These are phyloP conservation scores for Heliconius melpomene DNA, from an alignment of 1,140 invertebrate species.

Conservation along the genomic window DNA sequence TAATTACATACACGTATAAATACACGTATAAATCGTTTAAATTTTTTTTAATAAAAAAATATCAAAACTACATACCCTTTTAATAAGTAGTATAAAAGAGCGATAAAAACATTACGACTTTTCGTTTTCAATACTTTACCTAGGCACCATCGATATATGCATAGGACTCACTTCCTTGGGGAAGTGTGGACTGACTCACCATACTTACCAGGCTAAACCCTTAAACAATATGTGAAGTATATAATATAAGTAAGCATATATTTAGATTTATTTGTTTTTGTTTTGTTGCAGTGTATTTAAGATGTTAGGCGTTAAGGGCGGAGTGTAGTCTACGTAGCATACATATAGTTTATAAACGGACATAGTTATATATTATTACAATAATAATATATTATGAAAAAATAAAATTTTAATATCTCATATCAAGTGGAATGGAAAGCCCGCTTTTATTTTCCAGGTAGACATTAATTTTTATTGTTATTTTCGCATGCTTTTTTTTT, in stretches of 20 bases:
- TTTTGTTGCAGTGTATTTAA: conserved; percentile 81
- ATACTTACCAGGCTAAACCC: no score
- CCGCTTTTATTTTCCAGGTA: conserved; percentile 73
- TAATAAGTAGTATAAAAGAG: no score
- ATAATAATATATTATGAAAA: conserved; percentile 80
- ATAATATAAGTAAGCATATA: neutral
- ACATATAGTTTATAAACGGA: conserved; percentile 79
- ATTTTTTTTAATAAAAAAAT: no score
- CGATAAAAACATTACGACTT: no score
- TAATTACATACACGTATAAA: no score
- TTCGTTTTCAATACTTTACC: no score
- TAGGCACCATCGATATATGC: no score
- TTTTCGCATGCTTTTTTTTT: conserved; percentile 41
- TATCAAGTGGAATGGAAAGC: conserved; percentile 71
- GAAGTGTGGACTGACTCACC: no score
- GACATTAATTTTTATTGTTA: conserved; percentile 45
- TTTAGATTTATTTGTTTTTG: conserved; percentile 43
- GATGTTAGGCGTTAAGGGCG: conserved; percentile 73
- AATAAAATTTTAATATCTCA: conserved; percentile 53
- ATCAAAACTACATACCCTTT: no score
- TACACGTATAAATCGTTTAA: no score
- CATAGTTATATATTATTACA: conserved; percentile 81
- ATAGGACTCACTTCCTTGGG: no score
- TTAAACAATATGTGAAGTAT: neutral
- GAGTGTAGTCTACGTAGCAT: conserved; percentile 79